Conservation (phyloP, 2,888 invertebrate genomes). For the Synanthedon vespiformis region DNA sequence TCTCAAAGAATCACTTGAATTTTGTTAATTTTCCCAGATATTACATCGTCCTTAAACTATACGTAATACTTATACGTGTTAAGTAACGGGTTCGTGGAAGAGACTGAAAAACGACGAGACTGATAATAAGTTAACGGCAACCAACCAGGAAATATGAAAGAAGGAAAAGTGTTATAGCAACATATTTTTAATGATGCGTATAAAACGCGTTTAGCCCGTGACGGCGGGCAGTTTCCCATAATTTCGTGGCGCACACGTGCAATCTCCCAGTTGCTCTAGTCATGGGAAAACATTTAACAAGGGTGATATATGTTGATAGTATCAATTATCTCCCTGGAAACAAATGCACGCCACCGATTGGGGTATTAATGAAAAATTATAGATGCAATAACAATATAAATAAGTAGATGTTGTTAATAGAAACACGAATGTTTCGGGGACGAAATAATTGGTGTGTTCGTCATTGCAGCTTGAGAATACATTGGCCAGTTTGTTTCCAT, state of each 20-base stretch:
- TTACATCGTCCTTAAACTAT: too few species aligned
- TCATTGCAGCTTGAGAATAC: neutral
- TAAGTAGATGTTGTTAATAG: neutral
- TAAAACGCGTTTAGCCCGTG: neutral
- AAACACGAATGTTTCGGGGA: neutral
- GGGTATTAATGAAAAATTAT: conserved; percentile 34
- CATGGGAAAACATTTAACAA: conserved; percentile 61
- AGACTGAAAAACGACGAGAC: too few species aligned
- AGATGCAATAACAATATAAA: conserved; percentile 9
- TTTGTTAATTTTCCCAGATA: too few species aligned
- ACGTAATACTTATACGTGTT: too few species aligned
- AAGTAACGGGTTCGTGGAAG: too few species aligned
- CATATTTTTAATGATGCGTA: neutral
- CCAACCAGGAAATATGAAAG: too few species aligned
- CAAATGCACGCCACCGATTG: conserved; percentile 21
- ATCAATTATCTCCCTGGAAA: conserved; percentile 48
- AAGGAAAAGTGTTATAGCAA: too few species aligned
- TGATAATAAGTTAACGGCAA: too few species aligned
- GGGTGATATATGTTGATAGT: conserved; percentile 50
- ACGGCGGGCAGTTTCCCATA: neutral
- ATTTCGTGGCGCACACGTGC: conserved; percentile 20
- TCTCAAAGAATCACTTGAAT: too few species aligned
- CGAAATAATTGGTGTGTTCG: neutral
- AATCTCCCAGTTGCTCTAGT: conserved; percentile 5
- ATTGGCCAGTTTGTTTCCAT: too few species aligned